phyloP scores from a whole-genome alignment of 2,113 vertebrate species.

The Vulpes vulpes region DNA sequence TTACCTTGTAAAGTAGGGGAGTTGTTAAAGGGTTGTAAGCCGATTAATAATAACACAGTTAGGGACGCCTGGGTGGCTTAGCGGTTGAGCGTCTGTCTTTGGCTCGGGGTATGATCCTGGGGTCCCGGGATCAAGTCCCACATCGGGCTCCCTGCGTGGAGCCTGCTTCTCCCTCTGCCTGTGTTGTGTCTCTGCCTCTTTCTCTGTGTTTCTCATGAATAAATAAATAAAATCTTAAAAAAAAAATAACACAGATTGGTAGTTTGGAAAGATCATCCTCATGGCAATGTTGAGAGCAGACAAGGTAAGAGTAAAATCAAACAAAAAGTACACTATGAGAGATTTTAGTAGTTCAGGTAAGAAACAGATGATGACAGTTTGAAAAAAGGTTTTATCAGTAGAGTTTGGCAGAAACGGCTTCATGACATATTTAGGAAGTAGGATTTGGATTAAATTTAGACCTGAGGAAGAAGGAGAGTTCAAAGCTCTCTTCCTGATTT shows the following conservation, averaged over 20 bases:
- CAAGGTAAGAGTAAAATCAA: conserved; percentile 10
- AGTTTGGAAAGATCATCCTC: background rate
- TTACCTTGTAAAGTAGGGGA: background rate
- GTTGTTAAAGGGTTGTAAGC: conserved; percentile 9
- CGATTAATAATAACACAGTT: conserved; percentile 25
- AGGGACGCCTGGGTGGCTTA: background rate
- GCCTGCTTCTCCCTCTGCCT: no score
- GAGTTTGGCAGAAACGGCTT: conserved; percentile 22
- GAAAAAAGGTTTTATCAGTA: conserved; percentile 10
- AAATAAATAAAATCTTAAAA: no score
- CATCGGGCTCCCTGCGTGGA: no score
- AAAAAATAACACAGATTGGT: background rate
- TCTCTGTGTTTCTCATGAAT: no score
- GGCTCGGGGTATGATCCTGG: no score
- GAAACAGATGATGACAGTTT: background rate
- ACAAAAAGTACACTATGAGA: background rate
- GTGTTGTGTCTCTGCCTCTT: no score
- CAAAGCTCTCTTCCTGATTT: background rate
- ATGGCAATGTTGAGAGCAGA: background rate
- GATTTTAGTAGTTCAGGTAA: background rate
- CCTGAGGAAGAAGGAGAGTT: background rate
- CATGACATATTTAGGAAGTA: conserved; percentile 8
- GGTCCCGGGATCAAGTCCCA: no score
- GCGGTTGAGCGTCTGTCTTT: no score
- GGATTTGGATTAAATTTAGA: conserved; percentile 42